Evolutionary conservation across 92 coral and sea anemone species (phyloP), one percentile per base, ranked within the genome.

Genomic region (Parazoanthus darwini): DNA sequence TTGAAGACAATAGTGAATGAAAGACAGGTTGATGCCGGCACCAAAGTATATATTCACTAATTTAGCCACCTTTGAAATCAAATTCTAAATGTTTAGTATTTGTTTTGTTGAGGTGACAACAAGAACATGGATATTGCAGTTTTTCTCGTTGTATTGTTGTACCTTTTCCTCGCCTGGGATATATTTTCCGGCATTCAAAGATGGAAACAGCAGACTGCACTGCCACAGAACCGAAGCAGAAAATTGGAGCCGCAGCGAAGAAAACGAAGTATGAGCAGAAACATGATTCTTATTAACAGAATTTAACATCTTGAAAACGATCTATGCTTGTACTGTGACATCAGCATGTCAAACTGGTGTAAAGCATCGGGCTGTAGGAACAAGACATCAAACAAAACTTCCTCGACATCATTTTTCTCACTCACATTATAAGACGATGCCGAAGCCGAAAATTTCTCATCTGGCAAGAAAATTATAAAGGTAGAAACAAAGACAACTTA

Each of bases 131-230:
- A 76, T 18, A 76, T 76, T 42, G 80, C 54, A 9, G 15, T 76
- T 8, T 39, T 76, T 42, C 54, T 76, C 48, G 80, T 76, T 11
- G 54, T 20, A 26, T 37, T 76, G 23, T 20, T 76, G 54, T 76
- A 76, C 48, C 11, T 76, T 25, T 76, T 76, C 25, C 54, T 76
- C 0, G 80, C 54, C 22, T 76, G 80, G 80, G 80, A 76, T 76
- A 76, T 76, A 8, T 76, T 76, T 46, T 38, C 25, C 15, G 80
- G 50, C 33, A 39, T 76, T 7, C 23, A 20, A n/a, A 76, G 38
- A 39, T 76, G 80, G 80, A 76, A 76, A n/a, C 80, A 39, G 13
- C 80, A 76, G 2, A 76, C 26, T 39, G 4, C 48, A 38, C 26
- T 37, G 29, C 6, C 48, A 76, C 80, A 22, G 10, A 76, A 42